phyloP scores from a whole-genome alignment of 2,888 invertebrate species.

The Argynnis bischoffii region DNA sequence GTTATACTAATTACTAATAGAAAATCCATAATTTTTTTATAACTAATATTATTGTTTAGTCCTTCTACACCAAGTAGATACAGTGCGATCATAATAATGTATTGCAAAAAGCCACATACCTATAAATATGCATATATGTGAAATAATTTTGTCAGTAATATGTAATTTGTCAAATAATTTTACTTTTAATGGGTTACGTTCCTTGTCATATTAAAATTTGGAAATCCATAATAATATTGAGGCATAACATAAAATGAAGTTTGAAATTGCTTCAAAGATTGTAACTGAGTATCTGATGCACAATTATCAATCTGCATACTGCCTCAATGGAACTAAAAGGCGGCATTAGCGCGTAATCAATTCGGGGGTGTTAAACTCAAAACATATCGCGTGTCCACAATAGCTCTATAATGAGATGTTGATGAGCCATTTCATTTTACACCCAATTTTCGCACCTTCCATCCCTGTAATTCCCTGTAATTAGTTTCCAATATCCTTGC shows the following conservation, averaged over 20 bases:
- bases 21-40: too few species aligned
- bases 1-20: too few species aligned
- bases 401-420: slow-evolving; percentile 47
- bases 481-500: slow-evolving; percentile 50
- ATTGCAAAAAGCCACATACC: too few species aligned
- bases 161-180: too few species aligned
- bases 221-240: background rate
- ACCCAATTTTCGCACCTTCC: slow-evolving; percentile 73
- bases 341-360: slow-evolving; percentile 38
- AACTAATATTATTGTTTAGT: too few species aligned
- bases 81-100: too few species aligned
- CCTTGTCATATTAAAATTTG: too few species aligned
- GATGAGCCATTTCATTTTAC: slow-evolving; percentile 57
- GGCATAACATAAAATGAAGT: slow-evolving; percentile 6
- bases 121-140: too few species aligned
- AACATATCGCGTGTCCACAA: slow-evolving; percentile 44
- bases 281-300: background rate
- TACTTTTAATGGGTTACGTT: too few species aligned
- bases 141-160: too few species aligned
- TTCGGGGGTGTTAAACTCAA: slow-evolving; percentile 39
- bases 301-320: slow-evolving; percentile 7
- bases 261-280: slow-evolving; percentile 2
- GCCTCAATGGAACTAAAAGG: slow-evolving; percentile 28
- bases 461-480: slow-evolving; percentile 65
- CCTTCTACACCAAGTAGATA: too few species aligned